Conservation (phyloP, 2,113 vertebrate species). For the Sapayoa aenigma region DNA sequence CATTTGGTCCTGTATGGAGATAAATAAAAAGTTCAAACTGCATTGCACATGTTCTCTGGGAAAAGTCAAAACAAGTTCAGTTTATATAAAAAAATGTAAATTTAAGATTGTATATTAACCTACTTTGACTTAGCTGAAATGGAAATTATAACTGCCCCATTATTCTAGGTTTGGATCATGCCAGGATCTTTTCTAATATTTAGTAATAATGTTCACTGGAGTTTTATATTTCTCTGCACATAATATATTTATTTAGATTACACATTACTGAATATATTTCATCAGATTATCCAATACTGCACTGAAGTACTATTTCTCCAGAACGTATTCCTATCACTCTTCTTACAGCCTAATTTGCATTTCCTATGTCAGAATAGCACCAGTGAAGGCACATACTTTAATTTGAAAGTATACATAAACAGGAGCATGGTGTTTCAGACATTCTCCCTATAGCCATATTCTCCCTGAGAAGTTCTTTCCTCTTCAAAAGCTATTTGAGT, state of each 20-base stretch:
- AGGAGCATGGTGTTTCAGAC: neutral
- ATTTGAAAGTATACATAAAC: neutral
- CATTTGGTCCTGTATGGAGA: neutral
- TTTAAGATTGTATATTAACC: conserved; percentile 20
- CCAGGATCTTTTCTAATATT: conserved; percentile 30
- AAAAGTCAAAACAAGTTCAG: conserved; percentile 66
- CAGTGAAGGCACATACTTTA: neutral
- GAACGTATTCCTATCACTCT: neutral
- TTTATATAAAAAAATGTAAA: conserved; percentile 42
- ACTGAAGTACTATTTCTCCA: neutral
- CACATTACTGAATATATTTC: neutral
- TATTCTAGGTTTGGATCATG: neutral
- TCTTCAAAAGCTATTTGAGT: neutral
- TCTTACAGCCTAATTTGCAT: neutral
- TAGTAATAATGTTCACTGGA: conserved; percentile 17
- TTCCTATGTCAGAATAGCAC: neutral
- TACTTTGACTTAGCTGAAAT: conserved; percentile 35
- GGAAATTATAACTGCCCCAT: neutral
- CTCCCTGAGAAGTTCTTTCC: neutral
- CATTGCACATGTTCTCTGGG: conserved; percentile 18
- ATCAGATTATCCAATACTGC: neutral
- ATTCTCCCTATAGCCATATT: neutral
- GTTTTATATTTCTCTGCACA: neutral
- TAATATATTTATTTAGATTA: neutral
- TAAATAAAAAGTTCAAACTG: conserved; percentile 4